Base-by-base conservation (phyloP, 2,888 invertebrate species). In the Patella depressa region DNA sequence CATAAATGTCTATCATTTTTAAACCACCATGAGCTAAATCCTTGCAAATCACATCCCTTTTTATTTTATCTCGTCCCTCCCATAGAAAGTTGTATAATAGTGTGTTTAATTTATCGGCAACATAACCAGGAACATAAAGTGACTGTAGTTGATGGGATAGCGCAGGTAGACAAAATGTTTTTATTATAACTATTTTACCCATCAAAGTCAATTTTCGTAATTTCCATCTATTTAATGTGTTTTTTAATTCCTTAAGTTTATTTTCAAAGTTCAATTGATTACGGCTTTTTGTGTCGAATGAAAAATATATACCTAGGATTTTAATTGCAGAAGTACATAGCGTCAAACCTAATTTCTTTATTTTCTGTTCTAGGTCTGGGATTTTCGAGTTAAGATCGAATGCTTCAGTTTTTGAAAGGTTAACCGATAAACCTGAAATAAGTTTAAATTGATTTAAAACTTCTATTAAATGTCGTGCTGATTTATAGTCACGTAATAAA, bases 341-440 rank as follows among this genome's bases (percentile, higher is more conserved):
- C n/a, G n/a, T 65, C 19, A 65, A 19, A 19, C 59, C 59, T 65
- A 65, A 17, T 2, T 65, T n/a, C 5, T n/a, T 19, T 7, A 65
- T n/a, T 19, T 19, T 19, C 19, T 65, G n/a, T 65, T n/a, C n/a
- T 65, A 65, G 7, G 19, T n/a, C 19, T n/a, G n/a, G 7, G 19
- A 7, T 19, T 19, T 65, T 65, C n/a, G n/a, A 19, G 19, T 65
- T 65, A 19, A 65, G 59, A 65, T 65, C 19, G 19, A 65, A 65
- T 65, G 59, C 59, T 65, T 65, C n/a, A 17, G 59, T 65, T 65
- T 65, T 65, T 65, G 59, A 19, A n/a, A 65, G 19, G 19, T 65
- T 65, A 11, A 65, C 19, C 24, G 65, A 65, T 19, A 65, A 14
- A n/a, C 65, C 65, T 19, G 65, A 65, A 65, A 65, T 65, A 19